Percentiles rank a stretch among this genome's conserved stretches.
These are phyloP conservation scores for Smithornis capensis DNA, from an alignment of 2,113 vertebrate genomes.

Conservation along the genomic window DNA sequence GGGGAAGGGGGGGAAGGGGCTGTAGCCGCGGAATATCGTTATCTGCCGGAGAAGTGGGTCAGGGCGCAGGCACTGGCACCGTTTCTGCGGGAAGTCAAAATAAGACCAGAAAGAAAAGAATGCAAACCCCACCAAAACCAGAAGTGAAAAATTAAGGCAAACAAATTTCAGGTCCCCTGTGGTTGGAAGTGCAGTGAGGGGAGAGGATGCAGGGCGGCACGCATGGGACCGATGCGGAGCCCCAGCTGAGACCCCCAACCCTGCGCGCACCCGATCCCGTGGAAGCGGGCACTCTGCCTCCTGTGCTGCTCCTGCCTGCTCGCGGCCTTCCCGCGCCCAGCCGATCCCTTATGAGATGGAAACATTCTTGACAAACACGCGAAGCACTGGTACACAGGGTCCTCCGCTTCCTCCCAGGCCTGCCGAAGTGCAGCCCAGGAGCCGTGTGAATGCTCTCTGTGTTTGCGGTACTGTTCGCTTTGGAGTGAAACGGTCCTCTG, in stretches of 20 bases:
- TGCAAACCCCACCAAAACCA: not conserved
- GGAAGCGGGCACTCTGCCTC: not conserved
- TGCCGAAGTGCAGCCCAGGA: not conserved
- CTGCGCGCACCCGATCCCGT: not conserved
- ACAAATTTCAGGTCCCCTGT: fast-evolving
- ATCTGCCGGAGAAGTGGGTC: constrained; percentile 37
- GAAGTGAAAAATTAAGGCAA: not conserved
- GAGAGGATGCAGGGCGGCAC: not conserved
- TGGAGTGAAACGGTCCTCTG: not conserved
- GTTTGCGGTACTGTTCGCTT: not conserved
- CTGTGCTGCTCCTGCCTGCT: not conserved
- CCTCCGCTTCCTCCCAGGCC: not conserved
- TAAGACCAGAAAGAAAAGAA: not conserved
- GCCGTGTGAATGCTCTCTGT: not conserved
- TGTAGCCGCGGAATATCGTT: not conserved
- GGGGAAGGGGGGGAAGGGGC: not conserved
- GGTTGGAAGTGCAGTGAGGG: not conserved
- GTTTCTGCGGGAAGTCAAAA: not conserved
- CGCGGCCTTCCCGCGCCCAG: fast-evolving
- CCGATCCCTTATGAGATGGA: not conserved
- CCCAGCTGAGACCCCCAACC: not conserved
- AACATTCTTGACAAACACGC: not conserved
- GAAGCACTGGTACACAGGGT: not conserved
- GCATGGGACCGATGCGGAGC: not conserved
- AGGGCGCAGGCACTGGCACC: not conserved